A percentile compares a stretch with the other conserved stretches of the same genome.
These are phyloP conservation scores for Squalus acanthias DNA, from an alignment of 2,797 vertebrate genomes.

Conservation along the genomic window DNA sequence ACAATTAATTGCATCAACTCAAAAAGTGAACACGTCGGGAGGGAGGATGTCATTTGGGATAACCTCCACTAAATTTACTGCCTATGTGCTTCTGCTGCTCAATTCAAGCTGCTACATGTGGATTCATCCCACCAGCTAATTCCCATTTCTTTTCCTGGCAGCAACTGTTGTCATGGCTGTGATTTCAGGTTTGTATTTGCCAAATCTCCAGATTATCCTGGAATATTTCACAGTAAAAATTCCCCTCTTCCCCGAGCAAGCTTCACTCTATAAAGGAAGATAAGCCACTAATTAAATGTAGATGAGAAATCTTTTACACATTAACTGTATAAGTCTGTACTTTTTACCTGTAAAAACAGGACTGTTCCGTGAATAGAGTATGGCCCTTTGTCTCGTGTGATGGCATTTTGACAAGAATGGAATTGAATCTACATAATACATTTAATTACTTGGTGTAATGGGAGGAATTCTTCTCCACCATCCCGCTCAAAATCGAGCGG, in stretches of 20 bases:
- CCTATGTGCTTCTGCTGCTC: background rate
- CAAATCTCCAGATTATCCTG: background rate
- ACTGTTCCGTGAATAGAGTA: background rate
- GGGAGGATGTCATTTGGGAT: background rate
- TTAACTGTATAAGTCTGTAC: background rate
- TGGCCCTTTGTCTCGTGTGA: background rate
- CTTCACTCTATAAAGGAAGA: background rate
- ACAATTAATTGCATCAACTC: background rate
- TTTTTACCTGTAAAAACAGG: background rate
- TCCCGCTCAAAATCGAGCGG: background rate
- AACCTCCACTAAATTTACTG: background rate
- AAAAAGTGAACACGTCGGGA: background rate
- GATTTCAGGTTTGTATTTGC: background rate
- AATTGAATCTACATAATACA: background rate
- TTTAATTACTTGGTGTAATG: background rate
- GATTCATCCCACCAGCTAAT: background rate
- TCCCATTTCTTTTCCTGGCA: background rate
- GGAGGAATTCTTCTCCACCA: background rate
- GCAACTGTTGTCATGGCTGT: background rate
- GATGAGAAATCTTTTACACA: background rate
- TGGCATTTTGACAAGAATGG: slow-evolving; percentile 1
- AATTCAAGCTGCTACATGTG: background rate
- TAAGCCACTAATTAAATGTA: background rate
- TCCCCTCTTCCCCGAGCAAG: background rate
- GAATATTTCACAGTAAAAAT: background rate